Evolutionary conservation across 2,797 vertebrate species (phyloP).

Genomic region (Hippopotamyrus pictus): DNA sequence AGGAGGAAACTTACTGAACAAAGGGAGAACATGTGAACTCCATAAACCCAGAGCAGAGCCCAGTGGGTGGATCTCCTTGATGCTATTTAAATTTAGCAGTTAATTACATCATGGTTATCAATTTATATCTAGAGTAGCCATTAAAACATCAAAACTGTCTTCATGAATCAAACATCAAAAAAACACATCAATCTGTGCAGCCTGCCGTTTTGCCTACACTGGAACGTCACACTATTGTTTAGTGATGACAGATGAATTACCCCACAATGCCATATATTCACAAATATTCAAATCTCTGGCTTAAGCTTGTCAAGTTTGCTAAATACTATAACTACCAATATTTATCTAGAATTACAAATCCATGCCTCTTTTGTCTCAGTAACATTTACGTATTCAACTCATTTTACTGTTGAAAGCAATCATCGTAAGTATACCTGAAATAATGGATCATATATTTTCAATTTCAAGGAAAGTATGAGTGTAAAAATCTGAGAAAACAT

Average conservation of each 20-base stretch:
- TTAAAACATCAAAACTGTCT: not conserved
- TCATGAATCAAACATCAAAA: not conserved
- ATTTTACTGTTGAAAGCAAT: not conserved
- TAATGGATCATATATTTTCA: not conserved
- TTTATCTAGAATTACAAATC: not conserved
- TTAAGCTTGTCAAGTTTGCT: not conserved
- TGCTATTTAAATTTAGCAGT: not conserved
- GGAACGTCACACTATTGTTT: not conserved
- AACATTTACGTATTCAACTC: not conserved
- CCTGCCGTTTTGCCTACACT: not conserved
- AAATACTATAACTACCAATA: not conserved
- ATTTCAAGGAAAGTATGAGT: not conserved
- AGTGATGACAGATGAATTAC: not conserved
- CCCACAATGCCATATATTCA: not conserved
- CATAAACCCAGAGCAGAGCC: not conserved
- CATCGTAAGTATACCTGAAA: not conserved
- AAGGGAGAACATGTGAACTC: not conserved
- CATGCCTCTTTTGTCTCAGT: not conserved
- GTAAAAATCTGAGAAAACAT: not conserved
- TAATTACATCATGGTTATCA: not conserved
- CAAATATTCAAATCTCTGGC: not conserved
- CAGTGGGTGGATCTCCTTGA: not conserved
- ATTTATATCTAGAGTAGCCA: not conserved
- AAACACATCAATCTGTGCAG: not conserved
- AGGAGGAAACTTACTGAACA: not conserved